These are phyloP conservation scores for Nomada lathburiana DNA, from an alignment of 2,888 invertebrate genomes.

Conservation along the genomic window DNA sequence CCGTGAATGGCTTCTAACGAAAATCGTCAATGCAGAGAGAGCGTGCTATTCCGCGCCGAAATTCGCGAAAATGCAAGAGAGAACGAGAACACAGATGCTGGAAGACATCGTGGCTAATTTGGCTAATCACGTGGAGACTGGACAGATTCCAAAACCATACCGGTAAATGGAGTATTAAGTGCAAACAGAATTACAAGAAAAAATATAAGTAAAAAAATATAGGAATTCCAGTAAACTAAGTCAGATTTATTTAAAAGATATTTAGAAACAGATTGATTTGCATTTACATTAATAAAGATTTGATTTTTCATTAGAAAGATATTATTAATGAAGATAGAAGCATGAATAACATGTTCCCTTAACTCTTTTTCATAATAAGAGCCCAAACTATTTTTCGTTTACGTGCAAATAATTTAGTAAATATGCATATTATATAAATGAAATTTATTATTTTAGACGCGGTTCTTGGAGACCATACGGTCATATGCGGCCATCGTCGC, in stretches of 20 bases:
- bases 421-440: not conserved
- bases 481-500: constrained; percentile 97
- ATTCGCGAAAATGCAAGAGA: constrained; percentile 97
- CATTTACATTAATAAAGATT: too few species aligned
- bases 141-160: constrained; percentile 97
- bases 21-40: constrained; percentile 96
- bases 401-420: constrained; percentile 56
- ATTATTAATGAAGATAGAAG: too few species aligned
- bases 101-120: constrained; percentile 97
- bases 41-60: constrained; percentile 98
- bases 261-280: too few species aligned
- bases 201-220: not conserved
- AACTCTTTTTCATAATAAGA: too few species aligned
- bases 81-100: constrained; percentile 96
- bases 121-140: constrained; percentile 97
- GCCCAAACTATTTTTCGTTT: too few species aligned
- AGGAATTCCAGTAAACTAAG: not conserved
- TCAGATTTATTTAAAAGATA: not conserved
- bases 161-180: constrained; percentile 83
- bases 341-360: too few species aligned
- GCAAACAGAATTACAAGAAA: not conserved
- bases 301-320: too few species aligned
- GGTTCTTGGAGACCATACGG: constrained; percentile 98
- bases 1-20: constrained; percentile 96
- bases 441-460: constrained; percentile 81